Evolutionary conservation across 2,797 vertebrate genomes (phyloP).

Genomic region (Manis pentadactyla): DNA sequence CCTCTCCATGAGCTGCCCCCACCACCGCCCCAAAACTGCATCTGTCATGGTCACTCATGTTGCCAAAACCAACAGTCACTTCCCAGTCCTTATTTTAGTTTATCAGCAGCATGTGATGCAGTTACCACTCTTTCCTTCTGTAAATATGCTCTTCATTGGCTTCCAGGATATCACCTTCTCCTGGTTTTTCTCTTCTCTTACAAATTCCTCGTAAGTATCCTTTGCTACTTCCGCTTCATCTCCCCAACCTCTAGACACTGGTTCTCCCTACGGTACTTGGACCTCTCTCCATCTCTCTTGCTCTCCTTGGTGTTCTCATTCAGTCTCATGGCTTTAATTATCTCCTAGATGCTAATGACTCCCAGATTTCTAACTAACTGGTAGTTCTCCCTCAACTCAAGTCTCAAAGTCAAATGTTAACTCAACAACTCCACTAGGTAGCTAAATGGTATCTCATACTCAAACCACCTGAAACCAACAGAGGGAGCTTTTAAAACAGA

Average conservation of each 20-base stretch:
- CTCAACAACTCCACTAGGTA: background rate
- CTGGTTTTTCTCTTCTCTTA: background rate
- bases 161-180: background rate
- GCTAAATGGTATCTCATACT: background rate
- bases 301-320: background rate
- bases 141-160: background rate
- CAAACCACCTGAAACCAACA: background rate
- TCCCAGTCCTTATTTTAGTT: background rate
- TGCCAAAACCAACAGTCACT: background rate
- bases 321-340: background rate
- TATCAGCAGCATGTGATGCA: background rate
- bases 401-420: background rate
- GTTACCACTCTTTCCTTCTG: background rate
- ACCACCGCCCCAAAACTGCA: background rate
- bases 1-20: background rate
- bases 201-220: background rate
- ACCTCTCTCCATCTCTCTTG: background rate
- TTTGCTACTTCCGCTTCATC: background rate
- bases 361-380: background rate
- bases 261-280: background rate
- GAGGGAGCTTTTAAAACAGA: background rate
- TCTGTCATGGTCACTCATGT: no score
- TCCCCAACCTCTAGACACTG: background rate
- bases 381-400: background rate
- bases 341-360: no score